Conservation (phyloP, 2,888 invertebrate genomes). For the Helicoverpa assulta region DNA sequence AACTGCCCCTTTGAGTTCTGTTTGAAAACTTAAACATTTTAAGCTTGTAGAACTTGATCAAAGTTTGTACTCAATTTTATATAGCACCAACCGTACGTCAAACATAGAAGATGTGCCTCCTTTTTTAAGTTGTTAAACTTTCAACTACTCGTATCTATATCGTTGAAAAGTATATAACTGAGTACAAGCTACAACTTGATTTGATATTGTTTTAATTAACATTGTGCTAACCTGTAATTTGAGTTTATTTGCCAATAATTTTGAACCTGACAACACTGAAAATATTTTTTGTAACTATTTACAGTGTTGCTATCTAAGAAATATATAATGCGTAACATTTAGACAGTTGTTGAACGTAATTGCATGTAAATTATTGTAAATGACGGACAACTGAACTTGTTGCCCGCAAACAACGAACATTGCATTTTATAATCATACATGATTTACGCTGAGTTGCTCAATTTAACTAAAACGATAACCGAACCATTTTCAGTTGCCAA, state of each 20-base stretch:
- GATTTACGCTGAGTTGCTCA: too few relatives aligned
- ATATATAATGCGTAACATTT: slow-evolving; percentile 10
- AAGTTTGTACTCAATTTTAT: slow-evolving; percentile 15
- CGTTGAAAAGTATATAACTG: slow-evolving; percentile 14
- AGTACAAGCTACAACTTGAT: slow-evolving; percentile 13
- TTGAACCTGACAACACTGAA: slow-evolving; percentile 29
- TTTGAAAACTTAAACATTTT: slow-evolving; percentile 36
- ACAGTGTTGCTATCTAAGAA: slow-evolving; percentile 22
- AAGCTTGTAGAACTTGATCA: slow-evolving; percentile 29
- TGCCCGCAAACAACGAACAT: slow-evolving; percentile 48
- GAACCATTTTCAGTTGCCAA: too few relatives aligned
- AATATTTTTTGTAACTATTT: neutral
- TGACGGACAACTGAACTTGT: slow-evolving; percentile 59
- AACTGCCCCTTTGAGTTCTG: slow-evolving; percentile 35
- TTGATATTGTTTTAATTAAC: slow-evolving; percentile 36
- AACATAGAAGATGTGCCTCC: too few relatives aligned
- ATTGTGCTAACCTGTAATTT: slow-evolving; percentile 36
- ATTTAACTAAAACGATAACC: too few relatives aligned
- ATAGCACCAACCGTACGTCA: neutral
- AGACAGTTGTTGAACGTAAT: slow-evolving; percentile 31
- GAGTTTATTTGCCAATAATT: slow-evolving; percentile 22
- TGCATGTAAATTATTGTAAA: slow-evolving; percentile 53
- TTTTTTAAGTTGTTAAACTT: neutral
- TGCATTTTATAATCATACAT: slow-evolving; percentile 16
- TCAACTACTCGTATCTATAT: neutral